Evolutionary conservation across 2,888 invertebrate species (phyloP).

Genomic region (Yponomeuta plumbellus): DNA sequence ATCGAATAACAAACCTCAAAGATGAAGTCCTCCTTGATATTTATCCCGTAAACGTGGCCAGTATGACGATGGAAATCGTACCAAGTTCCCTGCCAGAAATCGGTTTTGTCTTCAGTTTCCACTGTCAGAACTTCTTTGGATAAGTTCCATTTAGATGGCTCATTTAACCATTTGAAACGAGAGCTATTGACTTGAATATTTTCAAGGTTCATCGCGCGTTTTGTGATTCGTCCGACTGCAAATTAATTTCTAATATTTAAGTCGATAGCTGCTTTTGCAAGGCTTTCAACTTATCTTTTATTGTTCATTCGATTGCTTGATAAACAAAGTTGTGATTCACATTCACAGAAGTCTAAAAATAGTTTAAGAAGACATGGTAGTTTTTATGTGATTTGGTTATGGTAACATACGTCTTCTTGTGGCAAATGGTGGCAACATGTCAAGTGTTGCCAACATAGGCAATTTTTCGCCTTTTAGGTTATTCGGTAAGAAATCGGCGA

Average conservation of each 20-base stretch:
- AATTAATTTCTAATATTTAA: neutral
- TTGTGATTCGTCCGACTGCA: neutral
- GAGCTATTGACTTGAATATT: neutral
- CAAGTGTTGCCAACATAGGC: neutral
- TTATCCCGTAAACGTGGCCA: slow-evolving; percentile 50
- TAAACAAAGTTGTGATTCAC: neutral
- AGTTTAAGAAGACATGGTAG: neutral
- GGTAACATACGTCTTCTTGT: neutral
- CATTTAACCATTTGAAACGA: slow-evolving; percentile 53
- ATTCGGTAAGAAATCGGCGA: too few relatives aligned
- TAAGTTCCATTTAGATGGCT: slow-evolving; percentile 43
- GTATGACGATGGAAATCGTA: slow-evolving; percentile 47
- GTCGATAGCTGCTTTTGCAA: neutral
- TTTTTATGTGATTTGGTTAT: neutral
- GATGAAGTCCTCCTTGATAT: slow-evolving; percentile 47
- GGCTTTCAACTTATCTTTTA: neutral
- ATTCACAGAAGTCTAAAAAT: neutral
- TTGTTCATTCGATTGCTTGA: neutral
- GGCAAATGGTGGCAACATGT: neutral
- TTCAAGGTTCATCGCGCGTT: neutral
- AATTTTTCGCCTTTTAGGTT: too few relatives aligned
- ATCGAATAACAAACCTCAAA: slow-evolving; percentile 38
- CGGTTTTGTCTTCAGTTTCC: slow-evolving; percentile 48
- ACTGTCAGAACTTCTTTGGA: slow-evolving; percentile 24
- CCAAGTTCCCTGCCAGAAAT: slow-evolving; percentile 60